Base-by-base conservation (phyloP, 2,797 vertebrate species). In the Gymnocypris eckloni region DNA sequence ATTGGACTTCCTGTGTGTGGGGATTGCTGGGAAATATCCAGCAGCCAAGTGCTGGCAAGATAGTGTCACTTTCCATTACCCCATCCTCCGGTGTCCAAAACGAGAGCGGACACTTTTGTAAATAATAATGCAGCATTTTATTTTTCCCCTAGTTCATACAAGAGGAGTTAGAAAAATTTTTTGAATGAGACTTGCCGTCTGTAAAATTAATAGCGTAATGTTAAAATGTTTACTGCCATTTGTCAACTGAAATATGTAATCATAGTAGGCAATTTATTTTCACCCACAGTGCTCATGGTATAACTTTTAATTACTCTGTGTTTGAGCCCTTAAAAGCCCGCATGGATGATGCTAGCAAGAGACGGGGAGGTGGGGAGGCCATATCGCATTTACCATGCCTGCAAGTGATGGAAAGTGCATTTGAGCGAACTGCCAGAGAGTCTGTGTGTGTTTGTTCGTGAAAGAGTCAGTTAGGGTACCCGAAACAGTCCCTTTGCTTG, bases 11-110 rank as follows among this genome's bases (percentile, higher is more conserved):
- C 33, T 50, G 67, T 81, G 77, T 45, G 64, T 81, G 71, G 20
- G 64, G 22, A 54, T 82, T 77, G 79, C 88, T 90, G 86, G 90
- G 90, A 91, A 81, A 81, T 88, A 89, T 90, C 93, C 93, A 87
- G 64, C 66, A 86, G 93, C 82, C 10, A 89, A 80, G 87, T 52
- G 90, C 91, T 91, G 88, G 90, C 89, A 89, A 90, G 90, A 93
- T 92, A 88, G 90, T 92, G 93, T 94, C 93, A 92, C 92, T 93
- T 93, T 92, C 91, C 90, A 93, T 94, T 94, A 93, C 85, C 11
- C 91, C 80, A 81, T 81, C 88, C 88, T 81, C 83, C 88, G 87
- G 79, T 89, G 81, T 87, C 90, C 90, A 90, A 92, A 93, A 93
- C 91, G 85, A 92, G 87, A 92, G 90, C 80, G 91, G 90, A 90